These are phyloP conservation scores for Seira ritae DNA, from an alignment of 2,888 invertebrate genomes.

Conservation along the genomic window DNA sequence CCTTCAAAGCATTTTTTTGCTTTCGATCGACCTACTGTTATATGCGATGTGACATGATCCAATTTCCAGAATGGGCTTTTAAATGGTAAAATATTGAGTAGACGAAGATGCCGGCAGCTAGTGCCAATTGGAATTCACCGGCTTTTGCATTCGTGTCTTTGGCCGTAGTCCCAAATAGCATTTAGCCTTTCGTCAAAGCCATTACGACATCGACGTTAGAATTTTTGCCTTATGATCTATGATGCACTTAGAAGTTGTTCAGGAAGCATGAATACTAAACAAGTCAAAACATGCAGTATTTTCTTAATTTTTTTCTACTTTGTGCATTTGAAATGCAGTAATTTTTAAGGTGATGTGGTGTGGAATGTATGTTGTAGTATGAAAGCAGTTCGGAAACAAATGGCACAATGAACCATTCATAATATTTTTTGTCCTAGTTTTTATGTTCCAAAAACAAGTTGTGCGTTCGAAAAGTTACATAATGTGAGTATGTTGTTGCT, in stretches of 20 bases:
- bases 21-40: no score
- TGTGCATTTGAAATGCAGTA: no score
- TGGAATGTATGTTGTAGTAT: background rate
- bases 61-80: no score
- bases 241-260: conserved; percentile 51
- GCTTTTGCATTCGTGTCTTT: background rate
- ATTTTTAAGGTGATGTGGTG: conserved; percentile 21
- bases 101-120: background rate
- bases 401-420: conserved; percentile 38
- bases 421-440: conserved; percentile 38
- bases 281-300: conserved; percentile 14
- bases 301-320: no score
- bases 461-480: no score
- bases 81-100: conserved; percentile 6
- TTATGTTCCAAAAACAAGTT: no score
- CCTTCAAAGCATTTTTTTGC: no score
- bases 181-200: conserved; percentile 39
- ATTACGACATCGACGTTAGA: no score
- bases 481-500: no score
- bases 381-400: background rate
- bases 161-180: conserved; percentile 20
- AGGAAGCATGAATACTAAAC: conserved; percentile 20
- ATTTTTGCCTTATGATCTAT: conserved; percentile 50
- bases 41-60: no score
- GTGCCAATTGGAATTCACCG: background rate